phyloP scores from a whole-genome alignment of 1,140 invertebrate genomes.

The Drosophila nikananu region DNA sequence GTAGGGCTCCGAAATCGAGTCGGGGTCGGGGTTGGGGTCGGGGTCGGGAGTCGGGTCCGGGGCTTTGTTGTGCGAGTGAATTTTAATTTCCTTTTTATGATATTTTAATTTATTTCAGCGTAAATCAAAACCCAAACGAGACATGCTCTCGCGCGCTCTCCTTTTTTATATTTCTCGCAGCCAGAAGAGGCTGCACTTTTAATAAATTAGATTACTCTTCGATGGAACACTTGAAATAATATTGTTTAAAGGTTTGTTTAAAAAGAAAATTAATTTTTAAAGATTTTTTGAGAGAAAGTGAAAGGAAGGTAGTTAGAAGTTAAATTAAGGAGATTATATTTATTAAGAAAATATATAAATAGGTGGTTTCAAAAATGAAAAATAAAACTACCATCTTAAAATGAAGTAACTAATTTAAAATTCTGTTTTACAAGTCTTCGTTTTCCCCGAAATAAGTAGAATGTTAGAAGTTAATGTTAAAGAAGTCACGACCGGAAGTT shows the following conservation, averaged over 20 bases:
- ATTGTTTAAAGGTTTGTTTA: not conserved
- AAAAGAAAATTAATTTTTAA: too few species aligned
- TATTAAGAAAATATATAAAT: too few species aligned
- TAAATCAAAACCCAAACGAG: constrained; percentile 84
- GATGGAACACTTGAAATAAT: constrained; percentile 17
- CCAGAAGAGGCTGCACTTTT: constrained; percentile 74
- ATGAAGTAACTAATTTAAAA: too few species aligned
- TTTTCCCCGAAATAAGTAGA: too few species aligned
- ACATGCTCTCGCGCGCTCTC: constrained; percentile 37
- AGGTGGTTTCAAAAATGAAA: too few species aligned
- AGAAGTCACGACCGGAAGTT: too few species aligned
- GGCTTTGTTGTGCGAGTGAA: constrained; percentile 79
- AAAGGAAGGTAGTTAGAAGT: too few species aligned
- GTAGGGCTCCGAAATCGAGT: constrained; percentile 20
- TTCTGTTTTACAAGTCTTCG: not conserved
- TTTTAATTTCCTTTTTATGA: constrained; percentile 85
- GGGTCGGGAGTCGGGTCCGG: constrained; percentile 22
- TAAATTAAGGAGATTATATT: not conserved
- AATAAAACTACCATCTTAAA: too few species aligned
- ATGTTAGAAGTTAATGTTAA: too few species aligned
- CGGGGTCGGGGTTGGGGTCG: constrained; percentile 18
- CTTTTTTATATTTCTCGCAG: constrained; percentile 15
- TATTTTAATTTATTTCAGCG: constrained; percentile 85
- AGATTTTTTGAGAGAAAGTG: too few species aligned
- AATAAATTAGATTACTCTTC: constrained; percentile 82